Conservation (phyloP, 30 jellyfish, hydroid and myxozoan genomes). For the Rhopilema esculentum region DNA sequence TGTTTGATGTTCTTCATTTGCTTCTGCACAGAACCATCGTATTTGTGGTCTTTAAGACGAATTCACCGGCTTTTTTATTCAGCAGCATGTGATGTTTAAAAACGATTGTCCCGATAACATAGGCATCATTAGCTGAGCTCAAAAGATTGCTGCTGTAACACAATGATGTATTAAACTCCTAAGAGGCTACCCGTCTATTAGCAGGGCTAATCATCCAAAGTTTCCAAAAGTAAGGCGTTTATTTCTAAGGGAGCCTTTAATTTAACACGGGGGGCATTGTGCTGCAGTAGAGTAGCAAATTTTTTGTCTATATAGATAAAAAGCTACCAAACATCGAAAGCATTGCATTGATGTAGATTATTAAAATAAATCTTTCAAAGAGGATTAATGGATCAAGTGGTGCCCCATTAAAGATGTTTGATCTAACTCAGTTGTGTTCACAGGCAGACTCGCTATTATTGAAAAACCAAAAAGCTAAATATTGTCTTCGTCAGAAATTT, state of each 20-base stretch:
- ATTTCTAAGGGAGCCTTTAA: neutral
- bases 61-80: neutral
- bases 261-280: neutral
- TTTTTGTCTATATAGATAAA: neutral
- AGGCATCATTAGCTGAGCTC: neutral
- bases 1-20: neutral
- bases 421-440: no score
- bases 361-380: no score
- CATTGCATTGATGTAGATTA: no score
- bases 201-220: neutral
- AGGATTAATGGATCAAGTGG: no score
- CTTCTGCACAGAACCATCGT: neutral
- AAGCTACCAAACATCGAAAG: no score
- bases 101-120: constrained; percentile 1
- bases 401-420: no score
- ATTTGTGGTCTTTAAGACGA: neutral
- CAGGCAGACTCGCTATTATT: no score
- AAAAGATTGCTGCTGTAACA: neutral
- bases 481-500: no score
- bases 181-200: constrained; percentile 2
- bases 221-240: neutral
- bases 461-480: no score
- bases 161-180: constrained; percentile 1
- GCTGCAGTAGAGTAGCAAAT: neutral
- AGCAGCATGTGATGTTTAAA: neutral